Evolutionary conservation across 2,113 vertebrate species (phyloP), one percentile per base, ranked within the genome.

Genomic region (Sapayoa aenigma): DNA sequence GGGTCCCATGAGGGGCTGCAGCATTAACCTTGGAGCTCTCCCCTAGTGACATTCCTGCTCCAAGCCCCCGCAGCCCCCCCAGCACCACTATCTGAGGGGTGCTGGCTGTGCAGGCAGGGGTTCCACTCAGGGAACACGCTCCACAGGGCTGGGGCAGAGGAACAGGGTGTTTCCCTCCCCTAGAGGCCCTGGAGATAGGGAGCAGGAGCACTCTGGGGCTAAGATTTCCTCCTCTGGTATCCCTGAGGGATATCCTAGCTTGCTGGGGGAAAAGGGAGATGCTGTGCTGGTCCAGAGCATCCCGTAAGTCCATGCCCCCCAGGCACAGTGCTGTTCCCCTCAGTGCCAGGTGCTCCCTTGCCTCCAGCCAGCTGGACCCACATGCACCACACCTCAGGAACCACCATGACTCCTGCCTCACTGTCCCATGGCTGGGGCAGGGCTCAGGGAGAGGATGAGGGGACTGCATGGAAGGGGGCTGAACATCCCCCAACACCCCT

Each of bases 61-160:
- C 50, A 42, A 35, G 33, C 39, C n/a, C 21, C 39, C 0, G 0
- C 24, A 56, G 68, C 21, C 17, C 16, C 28, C 16, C 9, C 47
- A n/a, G 50, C 41, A 50, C 3, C 14, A 49, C 14, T 31, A 27
- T 42, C 15, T 27, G 8, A 28, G 5, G 18, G 17, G 20, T 13
- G 67, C 39, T 42, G 76, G 28, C 79, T 30, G 16, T 24, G 42
- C 3, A 1, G 25, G 33, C 69, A 53, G 77, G 33, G 46, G 28
- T 16, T n/a, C 35, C 13, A 14, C 28, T 31, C 1, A 7, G 24
- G 9, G 9, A 76, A 53, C 0, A n/a, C 0, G 0, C 21, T 25
- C 44, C 2, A 2, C 46, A 33, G 46, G 30, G 35, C 72, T 52
- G 27, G 27, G 58, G 22, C 18, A 31, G 37, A 11, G 11, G 6